Evolutionary conservation across 2,113 vertebrate species (phyloP), one percentile per base, ranked within the genome.

Genomic region (Neolamprologus longior): DNA sequence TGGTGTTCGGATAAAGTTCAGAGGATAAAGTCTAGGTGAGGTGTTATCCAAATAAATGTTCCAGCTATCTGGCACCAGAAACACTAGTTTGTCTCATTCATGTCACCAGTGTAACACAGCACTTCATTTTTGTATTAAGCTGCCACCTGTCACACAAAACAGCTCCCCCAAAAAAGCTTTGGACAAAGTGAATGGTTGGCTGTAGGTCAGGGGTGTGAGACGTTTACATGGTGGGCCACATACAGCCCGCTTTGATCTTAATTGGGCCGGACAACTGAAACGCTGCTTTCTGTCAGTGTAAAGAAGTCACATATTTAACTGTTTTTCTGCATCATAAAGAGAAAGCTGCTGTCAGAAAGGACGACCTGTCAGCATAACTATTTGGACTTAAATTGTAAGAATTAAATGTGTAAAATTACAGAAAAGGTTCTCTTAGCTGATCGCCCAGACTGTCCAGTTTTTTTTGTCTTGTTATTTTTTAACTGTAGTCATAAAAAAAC

Each of bases 121-220:
- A 73, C 8, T 42, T 45, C 66, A 24, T 8, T 24, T 71, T 71
- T 71, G n/a, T 24, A 15, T 71, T 42, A 68, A 68, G 11, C 63
- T 35, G 58, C 58, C 58, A 63, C 17, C 63, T 40, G 63, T 68
- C 11, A 1, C 35, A 71, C n/a, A 24, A n/a, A 42, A 71, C 66
- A 42, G n/a, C 35, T 71, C 12, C n/a, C 35, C n/a, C 35, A 21
- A 4, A 24, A 24, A 42, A 0, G 35, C 0, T 71, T 40, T 24
- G n/a, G n/a, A 71, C 0, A 71, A 71, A 71, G 35, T 1, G 35
- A 71, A 24, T 71, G 66, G 35, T 42, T 71, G 19, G 1, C 33
- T 68, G 7, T 40, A 66, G 61, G 19, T 37, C 61, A 37, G 31
- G 7, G 31, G 31, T 66, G 61, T 3, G 10, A 37, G 17, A 66